Base-by-base conservation (phyloP, 2,113 vertebrate genomes). In the Marcusenius ussheri region DNA sequence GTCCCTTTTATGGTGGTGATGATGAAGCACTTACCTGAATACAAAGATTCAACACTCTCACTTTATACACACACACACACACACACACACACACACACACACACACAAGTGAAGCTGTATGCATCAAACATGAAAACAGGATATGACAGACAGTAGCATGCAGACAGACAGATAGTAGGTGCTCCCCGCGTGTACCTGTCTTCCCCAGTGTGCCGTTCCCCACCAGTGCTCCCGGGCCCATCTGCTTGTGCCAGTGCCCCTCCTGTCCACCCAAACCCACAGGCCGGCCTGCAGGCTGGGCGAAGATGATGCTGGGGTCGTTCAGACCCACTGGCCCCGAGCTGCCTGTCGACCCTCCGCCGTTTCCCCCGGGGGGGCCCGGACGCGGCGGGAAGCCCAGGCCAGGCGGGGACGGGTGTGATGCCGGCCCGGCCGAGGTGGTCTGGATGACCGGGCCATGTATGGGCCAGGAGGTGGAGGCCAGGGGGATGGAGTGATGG, bases 291-390 rank as follows among this genome's bases (percentile, higher is more conserved):
- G 98, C 97, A 90, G 98, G 98, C 95, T 99, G 98, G 93, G 98
- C 98, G 90, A 99, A 99, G 94, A 99, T 99, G 95, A 99, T 99
- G 96, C 98, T 99, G 93, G 98, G 98, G 95, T 99, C 98, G 42
- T 99, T 99, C 92, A 99, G 95, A 95, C 96, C 97, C 95, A 99
- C 95, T 92, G 95, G 96, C 94, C 93, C 95, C 90, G 95, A 94
- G 94, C 92, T 96, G 90, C 94, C 94, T 86, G 94, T 93, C n/a
- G 94, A 90, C 92, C 96, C 94, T 50, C 95, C 91, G n/a, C 90
- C 94, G 92, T 95, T 94, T 7, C 88, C 88, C 45, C 88, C 93
- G 11, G 93, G 93, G 0, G 94, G 87, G 0, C 91, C 91, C 31
- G 96, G 95, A 86, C 95, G 96, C 93, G 97, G 93, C 84, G 96